Base-by-base conservation (phyloP, 1,140 invertebrate species). In the Bicyclus anynana region DNA sequence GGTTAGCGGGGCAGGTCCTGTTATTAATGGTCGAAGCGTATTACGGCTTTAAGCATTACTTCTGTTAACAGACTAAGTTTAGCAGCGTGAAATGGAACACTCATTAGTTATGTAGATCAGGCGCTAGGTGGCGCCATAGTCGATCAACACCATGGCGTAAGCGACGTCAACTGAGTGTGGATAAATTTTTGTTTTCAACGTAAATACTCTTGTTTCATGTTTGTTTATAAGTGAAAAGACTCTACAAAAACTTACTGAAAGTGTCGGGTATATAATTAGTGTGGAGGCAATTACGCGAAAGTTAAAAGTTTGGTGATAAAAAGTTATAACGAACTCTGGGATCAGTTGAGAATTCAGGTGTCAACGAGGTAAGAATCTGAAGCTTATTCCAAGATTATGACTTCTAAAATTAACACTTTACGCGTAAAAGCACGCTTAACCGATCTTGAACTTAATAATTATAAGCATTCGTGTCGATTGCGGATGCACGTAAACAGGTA, bases 331-430 rank as follows among this genome's bases (percentile, higher is more conserved):
- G 80, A 87, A 88, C 83, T 88, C 82, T 75, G 65, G 74, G 77
- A 87, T 84, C 80, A 77, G 77, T 87, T 80, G 69, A 80, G 74
- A 80, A 76, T 87, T 87, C 81, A 87, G 84, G 84, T 89, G 87
- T 87, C 84, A 87, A 87, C 81, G 87, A 89, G 87, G 87, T 89
- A 89, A 89, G 87, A 83, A 86, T 80, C 62, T 68, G 67, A 89
- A 84, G 83, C 86, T 80, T 87, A 82, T 79, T 84, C 67, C 76
- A 74, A 76, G 72, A 87, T 82, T 84, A 78, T 59, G 70, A 78
- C 70, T 80, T 83, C 77, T 84, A 80, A 79, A 81, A 74, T 84
- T 82, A 84, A 76, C 72, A 63, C 65, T 75, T 74, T 67, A 63
- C 61, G 62, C 72, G 49, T 53, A 68, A 69, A 73, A 59, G 55